Evolutionary conservation across 2,797 vertebrate genomes (phyloP), one percentile per base, ranked within the genome.

Genomic region (Phalloptychus januarius): DNA sequence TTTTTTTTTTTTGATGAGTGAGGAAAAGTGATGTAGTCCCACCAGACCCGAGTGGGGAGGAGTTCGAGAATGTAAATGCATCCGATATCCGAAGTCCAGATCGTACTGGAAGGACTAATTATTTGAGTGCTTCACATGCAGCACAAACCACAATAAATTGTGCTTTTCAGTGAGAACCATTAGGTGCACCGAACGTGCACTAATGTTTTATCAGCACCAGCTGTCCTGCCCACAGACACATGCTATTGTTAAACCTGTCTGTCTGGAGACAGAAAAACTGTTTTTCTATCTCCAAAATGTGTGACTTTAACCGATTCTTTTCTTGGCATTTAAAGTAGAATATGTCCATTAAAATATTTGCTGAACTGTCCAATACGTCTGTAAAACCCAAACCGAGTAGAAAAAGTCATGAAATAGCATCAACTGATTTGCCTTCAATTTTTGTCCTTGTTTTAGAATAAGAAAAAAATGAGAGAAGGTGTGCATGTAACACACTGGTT

Each of bases 1-100:
- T 75, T 78, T 79, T 78, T 83, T 87, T 86, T 84, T 75, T 78
- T 80, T 83, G 80, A 76, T 67, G 74, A 44, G 79, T 6, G 48
- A 72, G 77, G 71, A 74, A 79, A 72, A 61, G 61, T 48, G 72
- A 82, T 63, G 13, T 0, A 50, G 46, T 83, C 85, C 83, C 85
- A 80, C 63, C 69, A 82, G 81, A 69, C 61, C 8, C n/a, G 69
- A 84, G 81, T 58, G 80, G 76, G 76, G 86, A 88, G 85, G 63
- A 63, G 82, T 80, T 88, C 78, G 85, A 1, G 3, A 33, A 38
- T 76, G 75, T 25, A 65, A 74, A 83, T 48, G 79, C 13, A 72
- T 80, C 67, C 79, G 45, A 75, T 23, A 71, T 28, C 56, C 38
- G 33, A 76, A 56, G 45, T 81, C 77, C 50, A 16, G 23, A 71